Base-by-base conservation (phyloP, 2,888 invertebrate genomes). In the Galeruca laticollis region DNA sequence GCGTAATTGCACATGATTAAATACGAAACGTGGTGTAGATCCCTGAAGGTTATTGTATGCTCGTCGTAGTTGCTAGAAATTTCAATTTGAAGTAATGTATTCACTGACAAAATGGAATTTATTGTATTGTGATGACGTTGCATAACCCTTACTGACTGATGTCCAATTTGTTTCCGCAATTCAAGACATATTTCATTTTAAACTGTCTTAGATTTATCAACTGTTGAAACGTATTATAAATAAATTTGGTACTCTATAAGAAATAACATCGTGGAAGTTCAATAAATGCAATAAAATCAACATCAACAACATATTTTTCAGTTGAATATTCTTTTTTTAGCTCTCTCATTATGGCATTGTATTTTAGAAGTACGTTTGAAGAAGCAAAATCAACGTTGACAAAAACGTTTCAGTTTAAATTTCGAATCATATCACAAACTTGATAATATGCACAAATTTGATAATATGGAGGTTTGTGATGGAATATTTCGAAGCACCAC, bases 1-100 rank as follows among this genome's bases (percentile, higher is more conserved):
- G 56, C 56, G 56, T 57, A 57, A 57, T 57, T 57, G 56, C 56
- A 57, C 18, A 35, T 57, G 56, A 57, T 57, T 57, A 57, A 57
- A 57, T 35, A 57, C 35, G 15, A 54, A 54, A 31, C 31, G 26
- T 54, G 9, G 20, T 4, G 49, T 49, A 49, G 49, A 49, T 49
- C 20, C 20, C 18, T 18, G 18, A 49, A 20, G 54, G 13, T 26
- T 31, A 15, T 31, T 54, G n/a, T n/a, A n/a, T 31, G n/a, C 26
- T 31, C 26, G 26, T 18, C 9, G 47, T 47, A 47, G 15, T 47
- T 18, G 47, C 15, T 18, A 18, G 18, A 47, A 47, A 15, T 47
- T 47, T 47, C 47, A 18, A 47, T n/a, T 47, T 47, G 47, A 18
- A 2, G 47, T 47, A 47, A 47, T 18, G 47, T 47, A 47, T 47